Conservation (phyloP, 2,888 invertebrate species). For the Tinea semifulvella region DNA sequence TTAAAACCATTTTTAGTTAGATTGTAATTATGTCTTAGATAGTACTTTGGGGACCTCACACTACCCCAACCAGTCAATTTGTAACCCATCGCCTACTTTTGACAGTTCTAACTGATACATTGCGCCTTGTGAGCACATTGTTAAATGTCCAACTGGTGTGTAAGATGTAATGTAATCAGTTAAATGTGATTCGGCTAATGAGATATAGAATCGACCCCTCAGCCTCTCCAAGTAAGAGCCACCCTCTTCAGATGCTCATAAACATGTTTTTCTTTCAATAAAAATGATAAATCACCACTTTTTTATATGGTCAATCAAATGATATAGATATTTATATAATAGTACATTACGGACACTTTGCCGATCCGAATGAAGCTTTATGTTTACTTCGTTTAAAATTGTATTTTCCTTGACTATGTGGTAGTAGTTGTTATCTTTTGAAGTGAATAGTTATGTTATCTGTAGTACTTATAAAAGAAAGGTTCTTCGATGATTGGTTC, state of each 20-base stretch:
- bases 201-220: no score
- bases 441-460: constrained; percentile 14
- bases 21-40: no score
- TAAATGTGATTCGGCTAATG: no score
- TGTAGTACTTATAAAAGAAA: background rate
- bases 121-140: no score
- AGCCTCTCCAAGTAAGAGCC: background rate
- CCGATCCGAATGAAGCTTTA: background rate
- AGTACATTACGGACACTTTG: background rate
- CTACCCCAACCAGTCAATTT: no score
- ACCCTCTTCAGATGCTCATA: constrained; percentile 54
- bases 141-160: no score
- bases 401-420: background rate
- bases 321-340: constrained; percentile 32
- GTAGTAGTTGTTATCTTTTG: background rate
- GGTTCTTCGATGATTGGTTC: constrained; percentile 3
- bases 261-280: constrained; percentile 68
- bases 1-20: no score
- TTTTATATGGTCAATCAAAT: constrained; percentile 67
- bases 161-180: no score
- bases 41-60: no score
- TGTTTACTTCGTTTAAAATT: background rate
- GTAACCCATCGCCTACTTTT: no score
- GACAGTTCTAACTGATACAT: no score
- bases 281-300: constrained; percentile 66